Evolutionary conservation across 2,888 invertebrate species (phyloP), one percentile per base, ranked within the genome.

Genomic region (Hecatera dysodea): DNA sequence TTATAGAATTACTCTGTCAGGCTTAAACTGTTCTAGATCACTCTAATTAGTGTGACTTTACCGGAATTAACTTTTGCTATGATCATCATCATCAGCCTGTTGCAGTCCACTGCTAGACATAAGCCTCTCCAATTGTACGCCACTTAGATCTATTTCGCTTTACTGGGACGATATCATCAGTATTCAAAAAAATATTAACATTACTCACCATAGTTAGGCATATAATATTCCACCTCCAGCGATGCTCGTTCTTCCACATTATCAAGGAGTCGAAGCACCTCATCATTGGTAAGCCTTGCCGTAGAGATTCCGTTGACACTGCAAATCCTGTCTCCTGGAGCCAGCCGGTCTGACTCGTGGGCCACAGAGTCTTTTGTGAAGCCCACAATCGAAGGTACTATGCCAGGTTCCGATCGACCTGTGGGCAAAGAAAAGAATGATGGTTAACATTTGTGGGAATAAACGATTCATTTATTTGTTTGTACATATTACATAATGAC

Each of bases 251-350:
- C 97, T 78, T 97, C 97, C 24, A 97, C 97, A 92, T 97, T 97
- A 90, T 98, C 97, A 82, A 98, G 92, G 22, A 98, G 92, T 81
- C 97, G 97, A 81, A 97, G 96, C 44, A 98, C 97, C 89, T 98
- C 98, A 81, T 98, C 97, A 89, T 98, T 98, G 72, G 97, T 97
- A 87, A 98, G 96, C 67, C 97, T 96, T 17, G 97, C 96, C 0
- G 98, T 98, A 64, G 97, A 97, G 84, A 98, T 97, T 29, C 98
- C 98, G 93, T 98, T 98, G 85, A 98, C 97, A 88, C 98, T 97
- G 91, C 98, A 97, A 78, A 98, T 97, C 83, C 97, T 96, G 94
- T 98, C 98, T 44, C 98, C 98, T 7, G 98, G 97, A 73, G 97
- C 97, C 81, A 98, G 93, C 48, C 97, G 97, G 91, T 98, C 98